phyloP scores from a whole-genome alignment of 2,113 vertebrate genomes.

The Chinchilla lanigera region DNA sequence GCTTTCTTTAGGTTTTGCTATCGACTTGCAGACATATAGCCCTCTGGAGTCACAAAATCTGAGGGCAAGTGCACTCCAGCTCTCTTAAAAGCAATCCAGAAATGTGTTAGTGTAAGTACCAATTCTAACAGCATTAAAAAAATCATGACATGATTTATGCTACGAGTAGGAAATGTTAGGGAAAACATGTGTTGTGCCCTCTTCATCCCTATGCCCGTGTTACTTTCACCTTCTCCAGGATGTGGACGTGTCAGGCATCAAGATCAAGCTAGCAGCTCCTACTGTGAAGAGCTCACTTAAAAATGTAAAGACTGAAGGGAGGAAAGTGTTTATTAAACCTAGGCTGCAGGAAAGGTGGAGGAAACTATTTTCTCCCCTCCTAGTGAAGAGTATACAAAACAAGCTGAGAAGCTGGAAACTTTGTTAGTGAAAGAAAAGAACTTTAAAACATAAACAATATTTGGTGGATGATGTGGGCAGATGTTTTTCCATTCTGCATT shows the following conservation, averaged over 20 bases:
- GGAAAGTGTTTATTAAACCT: background rate
- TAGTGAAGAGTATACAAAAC: background rate
- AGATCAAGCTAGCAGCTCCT: background rate
- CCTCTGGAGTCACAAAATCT: slow-evolving; percentile 22
- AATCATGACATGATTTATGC: background rate
- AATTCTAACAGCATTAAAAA: slow-evolving; percentile 6
- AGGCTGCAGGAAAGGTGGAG: background rate
- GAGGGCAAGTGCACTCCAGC: background rate
- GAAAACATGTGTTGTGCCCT: background rate
- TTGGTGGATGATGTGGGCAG: background rate
- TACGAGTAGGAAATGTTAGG: background rate
- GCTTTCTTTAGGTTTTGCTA: background rate
- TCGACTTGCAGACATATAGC: background rate
- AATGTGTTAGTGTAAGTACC: background rate
- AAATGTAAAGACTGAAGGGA: background rate
- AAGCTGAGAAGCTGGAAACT: background rate
- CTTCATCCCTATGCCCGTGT: background rate
- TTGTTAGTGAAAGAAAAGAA: background rate
- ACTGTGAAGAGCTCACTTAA: background rate
- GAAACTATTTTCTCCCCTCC: background rate
- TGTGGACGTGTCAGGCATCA: background rate
- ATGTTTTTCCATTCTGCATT: background rate
- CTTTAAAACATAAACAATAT: background rate
- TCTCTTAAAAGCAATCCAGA: slow-evolving; percentile 6
- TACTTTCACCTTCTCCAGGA: background rate